Percentiles rank a stretch among this genome's conserved stretches.
These are phyloP conservation scores for Frankliniella intonsa DNA, from an alignment of 2,888 invertebrate species.

Conservation along the genomic window DNA sequence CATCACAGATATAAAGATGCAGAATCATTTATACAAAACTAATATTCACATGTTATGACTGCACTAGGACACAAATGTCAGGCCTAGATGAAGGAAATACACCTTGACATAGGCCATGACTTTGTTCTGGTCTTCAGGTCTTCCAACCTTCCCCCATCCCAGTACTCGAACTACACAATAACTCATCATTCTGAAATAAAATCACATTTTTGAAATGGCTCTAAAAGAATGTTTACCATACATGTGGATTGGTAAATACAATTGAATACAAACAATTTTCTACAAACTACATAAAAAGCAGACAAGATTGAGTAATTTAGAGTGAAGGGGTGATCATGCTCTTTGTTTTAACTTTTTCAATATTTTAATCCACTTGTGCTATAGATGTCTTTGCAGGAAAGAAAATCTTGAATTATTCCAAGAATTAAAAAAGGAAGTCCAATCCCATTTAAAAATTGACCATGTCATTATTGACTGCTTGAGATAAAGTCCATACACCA, in stretches of 20 bases:
- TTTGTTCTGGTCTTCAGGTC: too few species aligned
- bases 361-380: not conserved
- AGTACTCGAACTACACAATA: constrained; percentile 4
- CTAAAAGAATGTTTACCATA: not conserved
- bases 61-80: too few species aligned
- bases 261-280: not conserved
- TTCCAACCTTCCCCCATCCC: not conserved
- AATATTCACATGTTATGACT: too few species aligned
- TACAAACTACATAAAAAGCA: constrained; percentile 16
- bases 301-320: constrained; percentile 22
- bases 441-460: not conserved
- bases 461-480: not conserved
- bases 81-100: too few species aligned
- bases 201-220: constrained; percentile 25
- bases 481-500: constrained; percentile 5
- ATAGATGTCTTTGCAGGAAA: not conserved
- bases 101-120: too few species aligned
- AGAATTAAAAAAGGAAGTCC: not conserved
- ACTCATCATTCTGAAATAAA: constrained; percentile 11
- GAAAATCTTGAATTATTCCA: not conserved
- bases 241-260: not conserved
- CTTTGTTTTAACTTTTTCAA: not conserved
- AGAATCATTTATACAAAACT: too few species aligned
- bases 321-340: not conserved
- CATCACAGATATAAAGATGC: too few species aligned